Evolutionary conservation across 2,797 vertebrate species (phyloP).

Genomic region (Oryzias dopingdopingensis): DNA sequence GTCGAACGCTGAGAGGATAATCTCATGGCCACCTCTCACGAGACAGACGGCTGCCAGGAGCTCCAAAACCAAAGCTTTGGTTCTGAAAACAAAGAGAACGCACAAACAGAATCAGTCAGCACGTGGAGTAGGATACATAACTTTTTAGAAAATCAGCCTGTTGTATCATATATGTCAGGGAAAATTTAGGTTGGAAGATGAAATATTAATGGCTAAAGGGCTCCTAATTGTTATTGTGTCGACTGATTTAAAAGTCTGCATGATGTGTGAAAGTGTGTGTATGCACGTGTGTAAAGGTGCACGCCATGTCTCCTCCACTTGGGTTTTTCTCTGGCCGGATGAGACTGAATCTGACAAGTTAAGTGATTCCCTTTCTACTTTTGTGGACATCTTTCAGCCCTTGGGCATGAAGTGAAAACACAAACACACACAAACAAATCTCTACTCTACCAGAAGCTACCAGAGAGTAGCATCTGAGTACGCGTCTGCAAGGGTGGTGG

Average conservation of each 20-base stretch:
- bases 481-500: slow-evolving; percentile 44
- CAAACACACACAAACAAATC: slow-evolving; percentile 4
- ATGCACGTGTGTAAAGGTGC: neutral
- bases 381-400: slow-evolving; percentile 45
- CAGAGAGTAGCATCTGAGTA: slow-evolving; percentile 20
- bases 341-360: slow-evolving; percentile 54
- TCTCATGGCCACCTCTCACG: slow-evolving; percentile 97
- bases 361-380: slow-evolving; percentile 54
- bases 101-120: slow-evolving; percentile 21
- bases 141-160: no score
- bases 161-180: no score
- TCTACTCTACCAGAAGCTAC: slow-evolving; percentile 22
- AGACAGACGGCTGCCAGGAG: slow-evolving; percentile 95
- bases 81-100: slow-evolving; percentile 76
- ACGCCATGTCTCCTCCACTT: slow-evolving; percentile 31
- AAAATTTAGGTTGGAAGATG: no score
- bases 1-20: slow-evolving; percentile 95
- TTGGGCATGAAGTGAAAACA: slow-evolving; percentile 30
- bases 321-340: slow-evolving; percentile 39
- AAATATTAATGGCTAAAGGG: no score
- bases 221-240: no score
- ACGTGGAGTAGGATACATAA: slow-evolving; percentile 22
- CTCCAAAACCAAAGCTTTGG: slow-evolving; percentile 95
- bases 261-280: slow-evolving; percentile 6
- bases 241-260: slow-evolving; percentile 3